Percentiles rank a stretch among this genome's conserved stretches.
These are phyloP conservation scores for Protobothrops flavoviridis DNA, from an alignment of 2,113 vertebrate species.

Conservation along the genomic window DNA sequence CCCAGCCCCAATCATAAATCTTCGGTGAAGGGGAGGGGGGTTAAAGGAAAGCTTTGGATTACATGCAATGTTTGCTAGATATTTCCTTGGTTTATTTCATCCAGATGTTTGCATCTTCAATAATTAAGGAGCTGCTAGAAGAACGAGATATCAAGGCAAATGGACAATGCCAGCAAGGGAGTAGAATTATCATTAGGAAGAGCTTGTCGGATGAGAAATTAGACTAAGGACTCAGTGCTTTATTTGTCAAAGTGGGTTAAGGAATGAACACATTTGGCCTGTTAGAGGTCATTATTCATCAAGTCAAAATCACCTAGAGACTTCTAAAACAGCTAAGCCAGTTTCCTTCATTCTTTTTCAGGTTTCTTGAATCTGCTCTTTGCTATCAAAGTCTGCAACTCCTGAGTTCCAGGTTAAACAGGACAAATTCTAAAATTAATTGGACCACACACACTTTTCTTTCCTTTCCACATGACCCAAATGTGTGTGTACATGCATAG, in stretches of 20 bases:
- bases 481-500: neutral
- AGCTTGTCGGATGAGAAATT: conserved; percentile 13
- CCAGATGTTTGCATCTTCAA: conserved; percentile 67
- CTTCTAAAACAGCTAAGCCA: neutral
- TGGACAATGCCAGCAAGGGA: conserved; percentile 59
- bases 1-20: neutral
- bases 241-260: conserved; percentile 41
- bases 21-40: neutral
- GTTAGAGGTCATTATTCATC: conserved; percentile 6
- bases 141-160: conserved; percentile 57
- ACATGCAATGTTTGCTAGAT: conserved; percentile 42
- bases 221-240: conserved; percentile 31
- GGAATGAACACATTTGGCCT: neutral
- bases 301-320: neutral
- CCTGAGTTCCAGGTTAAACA: neutral
- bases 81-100: conserved; percentile 57
- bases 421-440: neutral
- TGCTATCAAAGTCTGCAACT: neutral
- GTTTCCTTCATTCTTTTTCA: neutral
- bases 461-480: neutral
- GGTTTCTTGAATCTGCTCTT: neutral
- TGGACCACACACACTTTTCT: neutral
- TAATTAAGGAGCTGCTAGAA: conserved; percentile 63
- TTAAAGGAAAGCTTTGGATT: conserved; percentile 26
- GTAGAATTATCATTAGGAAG: conserved; percentile 38